A percentile compares a stretch with the other conserved stretches of the same genome.
Conservation (phyloP, 2,888 invertebrate species). For the Metallyticus violacea region DNA sequence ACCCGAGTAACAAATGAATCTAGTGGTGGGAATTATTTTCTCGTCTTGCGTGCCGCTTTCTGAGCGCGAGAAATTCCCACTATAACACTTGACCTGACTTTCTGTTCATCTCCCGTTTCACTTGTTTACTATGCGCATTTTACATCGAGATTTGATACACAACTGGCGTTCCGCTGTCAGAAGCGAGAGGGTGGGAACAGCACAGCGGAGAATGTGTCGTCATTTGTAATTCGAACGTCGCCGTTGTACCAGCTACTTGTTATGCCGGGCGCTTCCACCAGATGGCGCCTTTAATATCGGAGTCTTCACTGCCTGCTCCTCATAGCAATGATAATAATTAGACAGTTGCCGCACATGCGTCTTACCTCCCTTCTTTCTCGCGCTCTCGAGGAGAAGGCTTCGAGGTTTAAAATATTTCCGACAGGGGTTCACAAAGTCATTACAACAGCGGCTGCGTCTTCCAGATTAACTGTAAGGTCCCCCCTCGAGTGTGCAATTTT, state of each 20-base stretch:
- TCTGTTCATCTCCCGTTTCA: not conserved
- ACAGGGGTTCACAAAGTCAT: not conserved
- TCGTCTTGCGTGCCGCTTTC: not conserved
- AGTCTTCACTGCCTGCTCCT: conserved; percentile 13
- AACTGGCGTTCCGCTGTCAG: not conserved
- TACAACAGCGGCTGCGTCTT: too few relatives aligned
- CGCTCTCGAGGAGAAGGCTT: not conserved
- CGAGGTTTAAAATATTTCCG: not conserved
- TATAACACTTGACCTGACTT: not conserved
- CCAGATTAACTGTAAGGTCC: not conserved
- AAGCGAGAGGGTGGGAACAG: too few relatives aligned
- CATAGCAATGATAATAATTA: conserved; percentile 29
- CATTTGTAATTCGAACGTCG: conserved; percentile 12
- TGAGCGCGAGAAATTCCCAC: not conserved
- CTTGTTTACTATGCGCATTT: not conserved
- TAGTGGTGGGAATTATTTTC: not conserved
- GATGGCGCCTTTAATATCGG: conserved; percentile 18
- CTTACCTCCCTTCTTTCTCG: not conserved
- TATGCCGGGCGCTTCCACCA: conserved; percentile 4
- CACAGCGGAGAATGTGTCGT: not conserved
- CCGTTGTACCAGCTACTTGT: not conserved
- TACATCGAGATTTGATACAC: not conserved
- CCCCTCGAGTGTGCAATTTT: too few relatives aligned
- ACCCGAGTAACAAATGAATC: not conserved
- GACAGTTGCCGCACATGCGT: conserved; percentile 14